Conservation (phyloP, 2,113 vertebrate genomes). For the Gasterosteus aculeatus region DNA sequence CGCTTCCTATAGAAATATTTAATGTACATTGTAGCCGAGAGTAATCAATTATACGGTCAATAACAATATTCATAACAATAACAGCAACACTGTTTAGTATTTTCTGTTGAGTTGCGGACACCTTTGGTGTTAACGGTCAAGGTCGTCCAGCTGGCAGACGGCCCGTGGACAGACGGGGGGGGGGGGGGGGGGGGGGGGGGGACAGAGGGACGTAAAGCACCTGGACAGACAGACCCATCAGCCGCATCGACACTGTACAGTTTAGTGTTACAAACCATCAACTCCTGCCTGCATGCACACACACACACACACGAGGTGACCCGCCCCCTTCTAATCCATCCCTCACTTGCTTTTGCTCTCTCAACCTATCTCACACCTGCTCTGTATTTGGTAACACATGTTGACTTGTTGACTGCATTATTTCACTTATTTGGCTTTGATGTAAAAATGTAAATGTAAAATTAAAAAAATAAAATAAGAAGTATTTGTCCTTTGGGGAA, state of each 20-base stretch:
- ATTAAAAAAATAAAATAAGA: slow-evolving; percentile 41
- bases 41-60: slow-evolving; percentile 65
- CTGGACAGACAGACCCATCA: slow-evolving; percentile 73
- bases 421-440: slow-evolving; percentile 80
- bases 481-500: slow-evolving; percentile 78
- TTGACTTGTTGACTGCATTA: slow-evolving; percentile 79
- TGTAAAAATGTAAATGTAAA: slow-evolving; percentile 28
- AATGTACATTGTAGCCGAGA: slow-evolving; percentile 61
- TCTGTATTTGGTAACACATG: slow-evolving; percentile 81
- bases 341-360: slow-evolving; percentile 51
- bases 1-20: slow-evolving; percentile 64
- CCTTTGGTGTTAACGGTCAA: slow-evolving; percentile 79
- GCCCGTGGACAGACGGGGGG: slow-evolving; percentile 62
- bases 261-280: slow-evolving; percentile 32
- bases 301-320: slow-evolving; percentile 39
- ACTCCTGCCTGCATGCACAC: slow-evolving; percentile 22
- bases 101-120: slow-evolving; percentile 70
- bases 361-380: slow-evolving; percentile 61
- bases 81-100: slow-evolving; percentile 60
- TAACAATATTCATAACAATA: slow-evolving; percentile 66
- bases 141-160: slow-evolving; percentile 58
- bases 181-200: slow-evolving; percentile 62
- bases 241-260: slow-evolving; percentile 41
- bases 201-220: slow-evolving; percentile 56
- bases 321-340: slow-evolving; percentile 9